Percentiles rank a stretch among this genome's conserved stretches.
These are phyloP conservation scores for Halcyon leucocephala DNA, from an alignment of 2,797 vertebrate species.

Conservation along the genomic window DNA sequence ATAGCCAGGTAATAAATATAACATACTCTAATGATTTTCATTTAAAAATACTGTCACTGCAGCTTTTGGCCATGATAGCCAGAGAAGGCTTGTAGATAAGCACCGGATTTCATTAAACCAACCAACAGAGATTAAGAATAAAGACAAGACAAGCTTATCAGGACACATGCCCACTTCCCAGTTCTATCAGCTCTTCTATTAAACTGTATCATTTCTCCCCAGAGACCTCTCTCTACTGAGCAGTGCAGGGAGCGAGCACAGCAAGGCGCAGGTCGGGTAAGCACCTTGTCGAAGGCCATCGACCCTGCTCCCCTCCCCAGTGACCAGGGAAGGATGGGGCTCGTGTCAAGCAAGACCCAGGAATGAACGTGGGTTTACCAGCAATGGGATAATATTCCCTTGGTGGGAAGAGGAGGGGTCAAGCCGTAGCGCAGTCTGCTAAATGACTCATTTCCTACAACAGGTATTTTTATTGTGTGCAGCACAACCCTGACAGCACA, in stretches of 20 bases:
- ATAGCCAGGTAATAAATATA: background rate
- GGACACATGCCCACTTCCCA: background rate
- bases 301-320: background rate
- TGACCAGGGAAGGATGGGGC: background rate
- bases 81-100: background rate
- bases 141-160: background rate
- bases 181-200: background rate
- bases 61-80: background rate
- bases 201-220: background rate
- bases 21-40: background rate
- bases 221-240: background rate
- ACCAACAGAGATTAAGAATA: background rate
- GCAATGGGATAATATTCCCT: background rate
- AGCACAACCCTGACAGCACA: background rate
- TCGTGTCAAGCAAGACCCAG: background rate
- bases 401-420: background rate
- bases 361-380: background rate
- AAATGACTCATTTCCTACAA: background rate
- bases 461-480: background rate
- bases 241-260: accelerated
- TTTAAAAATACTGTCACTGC: background rate
- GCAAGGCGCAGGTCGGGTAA: accelerated
- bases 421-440: background rate
- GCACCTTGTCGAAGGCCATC: background rate
- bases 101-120: background rate